Evolutionary conservation across 1,140 invertebrate species (phyloP).

Genomic region (Cotesia vestalis): DNA sequence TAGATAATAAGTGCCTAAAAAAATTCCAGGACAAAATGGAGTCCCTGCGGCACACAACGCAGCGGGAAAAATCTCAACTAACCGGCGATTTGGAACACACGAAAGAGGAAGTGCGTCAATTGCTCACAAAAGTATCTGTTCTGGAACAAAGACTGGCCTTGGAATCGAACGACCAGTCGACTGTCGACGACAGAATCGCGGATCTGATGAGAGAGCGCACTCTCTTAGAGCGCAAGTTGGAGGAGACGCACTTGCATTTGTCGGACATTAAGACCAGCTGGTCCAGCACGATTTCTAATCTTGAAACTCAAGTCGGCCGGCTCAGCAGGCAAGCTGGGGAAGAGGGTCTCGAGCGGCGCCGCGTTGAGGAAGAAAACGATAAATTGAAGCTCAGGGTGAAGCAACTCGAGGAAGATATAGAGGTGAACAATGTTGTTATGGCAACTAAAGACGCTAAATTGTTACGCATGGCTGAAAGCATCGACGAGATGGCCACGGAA

Average conservation of each 20-base stretch:
- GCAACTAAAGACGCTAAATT: constrained; percentile 78
- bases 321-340: constrained; percentile 82
- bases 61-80: constrained; percentile 70
- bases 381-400: constrained; percentile 72
- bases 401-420: constrained; percentile 74
- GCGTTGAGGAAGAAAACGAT: constrained; percentile 76
- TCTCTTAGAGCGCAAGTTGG: constrained; percentile 77
- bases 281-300: constrained; percentile 85
- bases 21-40: constrained; percentile 75
- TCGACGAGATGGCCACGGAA: constrained; percentile 72
- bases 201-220: constrained; percentile 70
- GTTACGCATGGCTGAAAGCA: constrained; percentile 70
- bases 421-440: constrained; percentile 75
- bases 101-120: constrained; percentile 72
- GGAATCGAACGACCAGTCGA: constrained; percentile 64
- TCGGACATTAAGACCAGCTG: constrained; percentile 89
- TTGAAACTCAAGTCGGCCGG: constrained; percentile 85
- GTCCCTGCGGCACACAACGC: constrained; percentile 71
- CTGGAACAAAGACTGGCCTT: constrained; percentile 70
- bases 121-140: constrained; percentile 73
- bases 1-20: no score
- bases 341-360: constrained; percentile 78
- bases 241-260: constrained; percentile 84
- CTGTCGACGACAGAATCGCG: constrained; percentile 70
- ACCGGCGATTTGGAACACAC: constrained; percentile 70